Conservation (phyloP, 2,888 invertebrate species). For the Pyrrhosoma nymphula region DNA sequence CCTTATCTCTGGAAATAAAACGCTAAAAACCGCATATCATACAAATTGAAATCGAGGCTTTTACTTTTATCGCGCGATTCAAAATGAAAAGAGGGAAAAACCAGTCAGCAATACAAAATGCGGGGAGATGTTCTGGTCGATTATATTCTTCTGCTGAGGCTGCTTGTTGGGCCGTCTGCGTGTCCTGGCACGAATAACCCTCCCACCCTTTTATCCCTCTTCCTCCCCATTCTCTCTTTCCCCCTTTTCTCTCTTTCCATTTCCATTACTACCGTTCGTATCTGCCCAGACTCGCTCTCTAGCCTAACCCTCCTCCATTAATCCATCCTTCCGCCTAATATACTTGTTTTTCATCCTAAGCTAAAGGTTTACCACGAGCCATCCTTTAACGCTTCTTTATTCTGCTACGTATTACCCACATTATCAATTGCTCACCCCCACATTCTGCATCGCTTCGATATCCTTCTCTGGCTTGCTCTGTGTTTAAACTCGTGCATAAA, state of each 20-base stretch:
- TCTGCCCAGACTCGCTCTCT: not conserved
- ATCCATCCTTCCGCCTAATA: not conserved
- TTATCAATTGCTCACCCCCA: not conserved
- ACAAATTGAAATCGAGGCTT: conserved; percentile 67
- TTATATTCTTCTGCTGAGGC: conserved; percentile 61
- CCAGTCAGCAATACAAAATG: conserved; percentile 62
- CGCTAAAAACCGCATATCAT: conserved; percentile 60
- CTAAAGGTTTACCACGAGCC: not conserved
- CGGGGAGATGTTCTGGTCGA: conserved; percentile 63
- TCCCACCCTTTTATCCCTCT: not conserved
- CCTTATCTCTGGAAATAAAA: conserved; percentile 53
- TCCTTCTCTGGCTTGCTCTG: not conserved
- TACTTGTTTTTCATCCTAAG: not conserved
- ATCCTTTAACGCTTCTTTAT: not conserved
- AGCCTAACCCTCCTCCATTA: not conserved
- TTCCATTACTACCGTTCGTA: not conserved
- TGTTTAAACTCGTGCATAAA: not conserved
- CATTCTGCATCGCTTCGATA: too few relatives aligned
- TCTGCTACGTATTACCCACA: not conserved
- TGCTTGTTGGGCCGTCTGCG: conserved; percentile 54
- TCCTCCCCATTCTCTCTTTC: not conserved
- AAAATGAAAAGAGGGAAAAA: conserved; percentile 64
- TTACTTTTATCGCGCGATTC: conserved; percentile 65
- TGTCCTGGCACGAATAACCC: conserved; percentile 46
- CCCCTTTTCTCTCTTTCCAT: not conserved